Base-by-base conservation (phyloP, 2,888 invertebrate species). In the Dicycla oo region DNA sequence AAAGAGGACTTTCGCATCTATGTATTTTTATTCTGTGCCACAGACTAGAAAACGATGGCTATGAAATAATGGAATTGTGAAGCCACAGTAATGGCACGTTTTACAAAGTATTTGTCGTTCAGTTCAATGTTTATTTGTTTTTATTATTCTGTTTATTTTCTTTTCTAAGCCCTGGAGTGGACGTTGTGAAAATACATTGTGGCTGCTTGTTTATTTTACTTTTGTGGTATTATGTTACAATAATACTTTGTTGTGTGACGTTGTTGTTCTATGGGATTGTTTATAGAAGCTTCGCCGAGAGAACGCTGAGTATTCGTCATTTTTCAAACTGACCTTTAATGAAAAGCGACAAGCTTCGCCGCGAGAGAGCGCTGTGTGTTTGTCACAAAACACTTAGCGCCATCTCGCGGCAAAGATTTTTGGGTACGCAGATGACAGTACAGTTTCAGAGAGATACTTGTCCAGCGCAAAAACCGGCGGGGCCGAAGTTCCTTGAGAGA, bases 91-190 rank as follows among this genome's bases (percentile, higher is more conserved):
- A 51, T 23, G 45, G 20, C 53, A 30, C 38, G n/a, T 69, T 77
- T 30, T 23, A 69, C 51, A 69, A 77, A 74, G 69, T 54, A 74
- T 69, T 74, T n/a, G n/a, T n/a, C 78, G 60, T 69, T 47, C 78
- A 3, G 45, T 74, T 54, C 58, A 47, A 77, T 74, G 78, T 69
- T 60, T 74, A 54, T 69, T 77, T 77, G 58, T 77, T 77, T 60
- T 69, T n/a, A n/a, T 58, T 76, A 40, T 76, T 58, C 69, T 77
- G 51, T 68, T 54, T 60, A 26, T 74, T 61, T 69, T 78, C 40
- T 70, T 78, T 78, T 49, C 53, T 38, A 34, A 51, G 30, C 57
- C 57, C 11, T 26, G 30, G 20, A 38, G 13, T 69, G 78, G 7
- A 60, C 51, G 58, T 13, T 58, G 69, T 23, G 58, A 20, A 49